Base-by-base conservation (phyloP, 2,888 invertebrate genomes). In the Penaeus monodon region DNA sequence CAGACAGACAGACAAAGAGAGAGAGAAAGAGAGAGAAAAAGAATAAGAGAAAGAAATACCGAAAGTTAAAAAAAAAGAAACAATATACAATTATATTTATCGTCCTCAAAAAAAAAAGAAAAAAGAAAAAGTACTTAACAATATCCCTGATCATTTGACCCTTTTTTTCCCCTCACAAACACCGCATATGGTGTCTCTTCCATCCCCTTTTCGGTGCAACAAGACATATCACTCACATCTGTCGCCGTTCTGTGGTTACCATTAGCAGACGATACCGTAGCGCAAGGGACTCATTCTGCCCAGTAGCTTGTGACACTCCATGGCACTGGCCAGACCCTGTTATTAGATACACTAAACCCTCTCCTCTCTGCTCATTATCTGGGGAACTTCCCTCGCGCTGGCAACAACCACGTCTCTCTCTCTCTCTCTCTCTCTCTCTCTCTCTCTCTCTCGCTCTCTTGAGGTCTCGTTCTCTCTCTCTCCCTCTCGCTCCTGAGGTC, bases 241-340 rank as follows among this genome's bases (percentile, higher is more conserved):
- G 24, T 20, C 76, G 57, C 10, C 17, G 57, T 57, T 14, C 57
- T 57, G 57, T 17, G 57, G 57, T 57, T 57, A 14, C 73, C 38
- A 38, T 38, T 73, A 38, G 38, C 33, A 38, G 33, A 73, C 73
- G 29, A 38, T 38, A 73, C 73, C 73, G n/a, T 29, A 38, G 24
- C 81, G 38, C n/a, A 27, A 27, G 81, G 44, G 70, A 38, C 86
- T 77, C 81, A 81, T 64, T 14, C 20, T 14, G 27, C 68, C 44
- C 57, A 64, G 85, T 78, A 86, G 81, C 86, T 74, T 86, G 81
- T 64, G 57, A 68, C 65, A 77, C 77, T 78, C 68, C 68, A 49
- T 84, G 78, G 84, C 84, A 86, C 86, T 82, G 68, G 68, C 65
- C 86, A 86, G 86, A 86, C 86, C 86, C 86, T 79, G 64, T 86